Evolutionary conservation across 2,797 vertebrate genomes (phyloP), one percentile per base, ranked within the genome.

Genomic region (Peromyscus eremicus): DNA sequence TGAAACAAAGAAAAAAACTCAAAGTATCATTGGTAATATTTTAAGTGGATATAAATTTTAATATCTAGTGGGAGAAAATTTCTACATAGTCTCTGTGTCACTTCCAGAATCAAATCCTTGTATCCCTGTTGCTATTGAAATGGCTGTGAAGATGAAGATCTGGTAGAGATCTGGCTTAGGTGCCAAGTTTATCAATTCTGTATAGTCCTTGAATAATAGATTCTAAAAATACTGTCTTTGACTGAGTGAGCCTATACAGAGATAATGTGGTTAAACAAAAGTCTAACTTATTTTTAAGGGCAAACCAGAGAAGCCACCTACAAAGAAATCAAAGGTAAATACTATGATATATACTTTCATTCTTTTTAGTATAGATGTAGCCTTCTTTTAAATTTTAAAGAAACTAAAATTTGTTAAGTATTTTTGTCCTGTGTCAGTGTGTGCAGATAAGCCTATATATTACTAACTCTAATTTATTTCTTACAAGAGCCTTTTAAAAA

Each of bases 311-410:
- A 98, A 98, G 86, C 96, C 98, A 93, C n/a, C 81, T 46, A 23
- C 95, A 76, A 37, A 95, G 91, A 94, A 97, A 37, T 89, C 92
- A 75, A 98, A 98, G 98, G 99, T 99, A 98, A 98, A 13, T 4
- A 66, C 52, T 21, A 4, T 4, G 25, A 17, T 79, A 34, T 70
- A 43, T 89, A 60, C 49, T 94, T 89, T 27, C 64, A 11, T 4
- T 14, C 10, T 9, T 40, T 83, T 94, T 77, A 90, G 88, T 94
- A 32, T 92, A 77, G 4, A 14, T 68, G 17, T 40, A 70, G 52
- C 27, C 81, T 85, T 96, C 68, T 81, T 94, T 68, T 34, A 37
- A 43, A 88, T 46, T 91, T 91, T 90, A 66, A 75, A 85, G 82
- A 92, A 90, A 37, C 21, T 80, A 62, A 82, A 81, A 80, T 43